Percentiles rank a stretch among this genome's conserved stretches.
phyloP scores from a whole-genome alignment of 2,888 invertebrate species.

The Mythimna pallens region DNA sequence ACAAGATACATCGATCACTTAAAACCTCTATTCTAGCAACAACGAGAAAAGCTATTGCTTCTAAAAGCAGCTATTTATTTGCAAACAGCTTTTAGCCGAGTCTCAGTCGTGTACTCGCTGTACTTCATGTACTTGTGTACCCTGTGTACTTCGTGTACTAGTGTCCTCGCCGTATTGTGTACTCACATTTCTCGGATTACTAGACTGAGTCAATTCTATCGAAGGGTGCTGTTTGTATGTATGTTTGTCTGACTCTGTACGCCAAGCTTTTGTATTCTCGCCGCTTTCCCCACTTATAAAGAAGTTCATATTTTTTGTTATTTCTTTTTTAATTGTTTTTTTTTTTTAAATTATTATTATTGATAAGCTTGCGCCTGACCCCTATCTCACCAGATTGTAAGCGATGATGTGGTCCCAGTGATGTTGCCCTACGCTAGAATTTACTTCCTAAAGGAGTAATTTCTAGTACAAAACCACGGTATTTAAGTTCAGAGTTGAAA shows the following conservation, averaged over 20 bases:
- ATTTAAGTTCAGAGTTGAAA: no score
- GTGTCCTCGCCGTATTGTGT: constrained; percentile 59
- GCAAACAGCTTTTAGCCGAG: constrained; percentile 66
- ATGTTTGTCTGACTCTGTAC: constrained; percentile 21
- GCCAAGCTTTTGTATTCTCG: constrained; percentile 42
- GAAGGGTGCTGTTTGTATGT: constrained; percentile 39
- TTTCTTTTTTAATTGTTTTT: no score
- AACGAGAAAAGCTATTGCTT: constrained; percentile 61
- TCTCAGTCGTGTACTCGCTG: constrained; percentile 39
- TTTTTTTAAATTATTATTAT: no score
- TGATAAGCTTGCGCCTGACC: no score
- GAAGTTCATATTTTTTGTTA: neutral
- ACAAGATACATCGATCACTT: constrained; percentile 54
- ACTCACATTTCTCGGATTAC: constrained; percentile 66
- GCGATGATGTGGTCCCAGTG: no score
- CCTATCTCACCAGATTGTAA: no score
- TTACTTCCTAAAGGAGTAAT: no score
- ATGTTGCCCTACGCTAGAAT: no score
- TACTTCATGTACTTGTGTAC: constrained; percentile 39
- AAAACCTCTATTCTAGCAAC: constrained; percentile 52
- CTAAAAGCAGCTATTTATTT: constrained; percentile 67
- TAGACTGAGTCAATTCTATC: constrained; percentile 59
- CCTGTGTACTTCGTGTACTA: constrained; percentile 20
- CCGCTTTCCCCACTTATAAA: constrained; percentile 23
- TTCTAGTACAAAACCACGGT: no score